phyloP scores from a whole-genome alignment of 2,113 vertebrate species.

The Alosa alosa region DNA sequence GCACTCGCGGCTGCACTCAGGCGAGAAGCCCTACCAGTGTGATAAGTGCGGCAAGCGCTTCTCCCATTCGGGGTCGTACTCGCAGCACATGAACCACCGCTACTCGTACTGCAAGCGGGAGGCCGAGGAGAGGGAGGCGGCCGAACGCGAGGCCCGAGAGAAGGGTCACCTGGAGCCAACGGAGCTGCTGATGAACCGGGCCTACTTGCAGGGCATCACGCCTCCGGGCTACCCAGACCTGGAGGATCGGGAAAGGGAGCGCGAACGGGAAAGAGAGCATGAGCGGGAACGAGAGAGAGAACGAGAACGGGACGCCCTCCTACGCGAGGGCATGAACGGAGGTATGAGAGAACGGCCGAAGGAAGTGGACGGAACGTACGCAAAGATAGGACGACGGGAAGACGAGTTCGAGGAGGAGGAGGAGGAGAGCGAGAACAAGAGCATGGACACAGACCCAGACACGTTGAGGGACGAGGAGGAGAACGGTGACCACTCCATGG shows the following conservation, averaged over 20 bases:
- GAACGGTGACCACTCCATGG: conserved; percentile 96
- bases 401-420: conserved; percentile 96
- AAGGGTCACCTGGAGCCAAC: conserved; percentile 95
- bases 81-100: conserved; percentile 99
- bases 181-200: conserved; percentile 96
- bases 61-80: conserved; percentile 98
- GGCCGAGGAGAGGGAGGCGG: conserved; percentile 96
- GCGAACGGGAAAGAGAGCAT: not conserved
- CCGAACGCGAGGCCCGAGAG: conserved; percentile 91
- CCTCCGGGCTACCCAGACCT: conserved; percentile 95
- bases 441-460: conserved; percentile 98
- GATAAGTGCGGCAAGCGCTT: conserved; percentile 99
- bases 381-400: conserved; percentile 87
- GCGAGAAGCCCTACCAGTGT: conserved; percentile 98
- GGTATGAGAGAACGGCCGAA: conserved; percentile 88
- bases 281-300: conserved; percentile 54
- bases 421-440: conserved; percentile 97
- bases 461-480: conserved; percentile 98
- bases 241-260: conserved; percentile 82
- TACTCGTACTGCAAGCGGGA: conserved; percentile 99
- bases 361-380: conserved; percentile 86
- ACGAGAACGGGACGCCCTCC: conserved; percentile 83
- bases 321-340: conserved; percentile 80
- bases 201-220: conserved; percentile 93
- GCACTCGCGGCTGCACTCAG: conserved; percentile 96